phyloP scores from a whole-genome alignment of 2,888 invertebrate species.

The Patella depressa region DNA sequence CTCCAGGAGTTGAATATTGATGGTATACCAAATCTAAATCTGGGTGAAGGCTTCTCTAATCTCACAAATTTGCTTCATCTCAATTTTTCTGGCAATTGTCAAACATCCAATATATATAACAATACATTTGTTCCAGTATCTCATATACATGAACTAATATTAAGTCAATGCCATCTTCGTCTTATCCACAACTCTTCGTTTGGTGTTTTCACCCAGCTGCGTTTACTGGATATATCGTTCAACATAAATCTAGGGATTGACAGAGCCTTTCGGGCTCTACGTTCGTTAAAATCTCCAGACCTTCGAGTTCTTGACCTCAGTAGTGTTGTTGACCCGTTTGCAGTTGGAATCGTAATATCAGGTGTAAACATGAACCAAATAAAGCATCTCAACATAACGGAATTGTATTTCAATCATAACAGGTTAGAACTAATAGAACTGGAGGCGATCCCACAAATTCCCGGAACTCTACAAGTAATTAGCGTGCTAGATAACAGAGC shows the following conservation, averaged over 20 bases:
- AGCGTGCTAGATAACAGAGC: not conserved
- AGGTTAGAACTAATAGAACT: not conserved
- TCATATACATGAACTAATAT: not conserved
- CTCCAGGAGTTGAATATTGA: constrained; percentile 7
- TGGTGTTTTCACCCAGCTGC: not conserved
- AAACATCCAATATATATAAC: not conserved
- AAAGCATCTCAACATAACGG: constrained; percentile 1
- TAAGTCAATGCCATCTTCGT: constrained; percentile 7
- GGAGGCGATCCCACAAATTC: not conserved
- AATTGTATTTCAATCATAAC: constrained; percentile 1
- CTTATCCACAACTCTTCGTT: not conserved
- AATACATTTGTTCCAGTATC: not conserved
- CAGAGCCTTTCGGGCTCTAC: not conserved
- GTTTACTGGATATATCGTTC: not conserved
- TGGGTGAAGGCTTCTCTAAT: not conserved
- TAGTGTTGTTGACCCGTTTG: not conserved
- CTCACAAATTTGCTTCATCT: not conserved
- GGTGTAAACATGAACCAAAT: not conserved
- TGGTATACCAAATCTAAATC: constrained; percentile 8
- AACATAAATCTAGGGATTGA: not conserved
- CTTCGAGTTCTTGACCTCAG: not conserved
- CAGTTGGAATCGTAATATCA: not conserved
- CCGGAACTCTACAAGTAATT: not conserved
- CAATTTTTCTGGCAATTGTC: constrained; percentile 8
- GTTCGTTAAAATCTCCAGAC: not conserved